A percentile compares a stretch with the other conserved stretches of the same genome.
Evolutionary conservation across 2,113 vertebrate species (phyloP).

Genomic region (Plecotus auritus): DNA sequence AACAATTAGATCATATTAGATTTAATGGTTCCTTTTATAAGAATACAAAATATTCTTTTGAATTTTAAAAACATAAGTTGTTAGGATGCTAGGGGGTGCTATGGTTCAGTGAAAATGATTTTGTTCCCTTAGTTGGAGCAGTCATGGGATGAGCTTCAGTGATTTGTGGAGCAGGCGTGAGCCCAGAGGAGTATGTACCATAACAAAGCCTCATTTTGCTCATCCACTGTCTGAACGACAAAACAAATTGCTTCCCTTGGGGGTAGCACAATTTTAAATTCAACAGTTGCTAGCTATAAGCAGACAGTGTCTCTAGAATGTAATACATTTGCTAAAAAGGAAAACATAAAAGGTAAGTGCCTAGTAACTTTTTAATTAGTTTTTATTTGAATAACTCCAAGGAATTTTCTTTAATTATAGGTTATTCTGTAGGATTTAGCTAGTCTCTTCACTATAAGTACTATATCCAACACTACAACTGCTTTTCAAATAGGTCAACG

Average conservation of each 20-base stretch:
- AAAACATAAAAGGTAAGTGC: slow-evolving; percentile 3
- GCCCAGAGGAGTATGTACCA: not conserved
- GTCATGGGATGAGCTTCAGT: not conserved
- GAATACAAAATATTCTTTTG: not conserved
- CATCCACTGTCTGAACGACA: not conserved
- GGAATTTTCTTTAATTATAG: slow-evolving; percentile 31
- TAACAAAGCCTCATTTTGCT: not conserved
- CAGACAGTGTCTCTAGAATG: slow-evolving; percentile 15
- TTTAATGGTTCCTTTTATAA: not conserved
- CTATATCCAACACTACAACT: not conserved
- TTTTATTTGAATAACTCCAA: slow-evolving; percentile 33
- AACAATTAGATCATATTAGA: not conserved
- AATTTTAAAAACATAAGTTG: not conserved
- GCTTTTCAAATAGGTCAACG: slow-evolving; percentile 29
- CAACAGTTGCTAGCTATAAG: not conserved
- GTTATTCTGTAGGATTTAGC: slow-evolving; percentile 4
- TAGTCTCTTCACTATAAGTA: not conserved
- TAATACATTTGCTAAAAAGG: not conserved
- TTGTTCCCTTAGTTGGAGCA: not conserved
- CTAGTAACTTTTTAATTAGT: not conserved
- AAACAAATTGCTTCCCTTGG: not conserved
- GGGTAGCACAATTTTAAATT: not conserved
- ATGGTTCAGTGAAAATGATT: not conserved
- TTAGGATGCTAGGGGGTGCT: slow-evolving; percentile 35
- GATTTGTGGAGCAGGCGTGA: not conserved